Conservation (phyloP, 2,888 invertebrate species). For the Sylvicola fuscatus region DNA sequence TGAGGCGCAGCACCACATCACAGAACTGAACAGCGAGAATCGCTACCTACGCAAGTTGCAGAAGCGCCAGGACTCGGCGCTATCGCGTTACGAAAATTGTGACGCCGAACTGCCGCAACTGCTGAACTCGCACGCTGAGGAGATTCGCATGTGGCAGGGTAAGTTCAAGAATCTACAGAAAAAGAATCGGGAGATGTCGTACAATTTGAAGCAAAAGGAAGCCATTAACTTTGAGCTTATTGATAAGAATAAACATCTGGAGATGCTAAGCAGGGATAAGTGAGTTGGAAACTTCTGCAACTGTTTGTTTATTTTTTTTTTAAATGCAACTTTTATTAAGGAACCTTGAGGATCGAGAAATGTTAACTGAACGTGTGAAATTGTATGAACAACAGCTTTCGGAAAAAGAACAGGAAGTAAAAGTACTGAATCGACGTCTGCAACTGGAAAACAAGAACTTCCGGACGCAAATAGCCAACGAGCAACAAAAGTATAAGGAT, state of each 20-base stretch:
- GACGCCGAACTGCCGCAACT: conserved; percentile 59
- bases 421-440: conserved; percentile 43
- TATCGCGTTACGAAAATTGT: conserved; percentile 55
- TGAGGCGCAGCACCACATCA: conserved; percentile 57
- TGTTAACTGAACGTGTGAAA: conserved; percentile 39
- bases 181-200: conserved; percentile 37
- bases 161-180: conserved; percentile 45
- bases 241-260: conserved; percentile 48
- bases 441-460: conserved; percentile 53
- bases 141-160: conserved; percentile 46
- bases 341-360: conserved; percentile 52
- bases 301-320: conserved; percentile 5
- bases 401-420: conserved; percentile 41
- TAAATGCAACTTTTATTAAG: conserved; percentile 16
- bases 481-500: conserved; percentile 48
- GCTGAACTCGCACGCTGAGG: conserved; percentile 56
- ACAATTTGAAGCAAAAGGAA: conserved; percentile 46
- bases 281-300: conserved; percentile 11
- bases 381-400: conserved; percentile 31
- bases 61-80: conserved; percentile 57
- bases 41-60: conserved; percentile 51
- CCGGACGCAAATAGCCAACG: conserved; percentile 44
- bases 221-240: conserved; percentile 39
- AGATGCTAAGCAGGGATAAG: conserved; percentile 51
- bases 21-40: conserved; percentile 55